Evolutionary conservation across 2,888 invertebrate species (phyloP).

Genomic region (Rhorus exstirpatorius): DNA sequence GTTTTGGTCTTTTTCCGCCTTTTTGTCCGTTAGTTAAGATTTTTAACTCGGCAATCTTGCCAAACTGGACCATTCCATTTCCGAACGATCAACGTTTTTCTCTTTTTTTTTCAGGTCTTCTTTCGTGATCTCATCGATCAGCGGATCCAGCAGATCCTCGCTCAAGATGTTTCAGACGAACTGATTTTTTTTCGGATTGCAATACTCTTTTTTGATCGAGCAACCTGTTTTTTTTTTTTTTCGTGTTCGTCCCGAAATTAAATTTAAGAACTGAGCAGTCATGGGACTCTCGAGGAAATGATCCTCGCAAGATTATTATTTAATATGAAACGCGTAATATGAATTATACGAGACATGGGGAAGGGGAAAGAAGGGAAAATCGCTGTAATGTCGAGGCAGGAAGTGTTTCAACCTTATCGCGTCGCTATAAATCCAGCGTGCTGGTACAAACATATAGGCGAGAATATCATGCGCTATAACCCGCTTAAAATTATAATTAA

Average conservation of each 20-base stretch:
- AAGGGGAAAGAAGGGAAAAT: conserved; percentile 48
- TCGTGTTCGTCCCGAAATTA: background rate
- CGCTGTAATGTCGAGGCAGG: conserved; percentile 32
- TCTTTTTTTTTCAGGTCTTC: background rate
- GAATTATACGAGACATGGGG: conserved; percentile 39
- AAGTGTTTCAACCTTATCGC: conserved; percentile 51
- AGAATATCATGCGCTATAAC: conserved; percentile 69
- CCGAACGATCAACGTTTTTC: conserved; percentile 17
- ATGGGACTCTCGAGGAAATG: too few relatives aligned
- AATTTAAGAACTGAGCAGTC: background rate
- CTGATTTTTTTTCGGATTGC: too few relatives aligned
- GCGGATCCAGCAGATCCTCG: background rate
- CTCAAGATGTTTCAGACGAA: too few relatives aligned
- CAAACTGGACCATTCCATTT: conserved; percentile 33
- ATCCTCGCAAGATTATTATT: background rate
- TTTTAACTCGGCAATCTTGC: conserved; percentile 16
- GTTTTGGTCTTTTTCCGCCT: conserved; percentile 6
- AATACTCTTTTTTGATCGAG: too few relatives aligned
- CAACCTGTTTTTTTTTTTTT: background rate
- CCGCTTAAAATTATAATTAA: conserved; percentile 81
- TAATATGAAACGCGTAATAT: background rate
- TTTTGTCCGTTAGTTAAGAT: conserved; percentile 26
- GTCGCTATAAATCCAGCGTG: conserved; percentile 59
- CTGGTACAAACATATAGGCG: conserved; percentile 36
- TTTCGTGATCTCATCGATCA: conserved; percentile 17